Evolutionary conservation across 2,797 vertebrate genomes (phyloP).

Genomic region (Gymnocypris eckloni): DNA sequence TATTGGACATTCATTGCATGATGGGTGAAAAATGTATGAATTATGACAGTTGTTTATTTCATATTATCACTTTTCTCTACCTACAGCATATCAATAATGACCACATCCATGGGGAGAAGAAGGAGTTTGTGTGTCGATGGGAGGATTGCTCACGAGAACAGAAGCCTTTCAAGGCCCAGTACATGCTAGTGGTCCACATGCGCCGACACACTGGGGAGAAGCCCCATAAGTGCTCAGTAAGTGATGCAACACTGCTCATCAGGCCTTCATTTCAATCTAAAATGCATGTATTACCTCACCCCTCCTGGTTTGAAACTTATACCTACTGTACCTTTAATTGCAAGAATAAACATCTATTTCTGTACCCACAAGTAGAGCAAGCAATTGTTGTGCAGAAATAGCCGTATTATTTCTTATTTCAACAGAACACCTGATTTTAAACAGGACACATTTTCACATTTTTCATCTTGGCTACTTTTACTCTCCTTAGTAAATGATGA

Average conservation of each 20-base stretch:
- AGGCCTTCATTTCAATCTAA: constrained; percentile 2
- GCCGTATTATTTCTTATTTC: neutral
- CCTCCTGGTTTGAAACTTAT: neutral
- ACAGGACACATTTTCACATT: constrained; percentile 19
- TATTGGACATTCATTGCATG: neutral
- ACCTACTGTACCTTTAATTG: neutral
- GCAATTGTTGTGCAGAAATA: neutral
- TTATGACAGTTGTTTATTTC: neutral
- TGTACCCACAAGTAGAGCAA: constrained; percentile 7
- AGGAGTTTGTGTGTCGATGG: constrained; percentile 99
- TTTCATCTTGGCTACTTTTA: constrained; percentile 15
- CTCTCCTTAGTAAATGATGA: constrained; percentile 52
- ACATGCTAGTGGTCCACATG: constrained; percentile 99
- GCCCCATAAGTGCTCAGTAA: constrained; percentile 98
- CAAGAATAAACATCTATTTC: constrained; percentile 13
- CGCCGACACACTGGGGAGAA: constrained; percentile 97
- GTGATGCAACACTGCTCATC: constrained; percentile 49
- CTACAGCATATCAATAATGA: constrained; percentile 97
- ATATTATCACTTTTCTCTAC: constrained; percentile 27
- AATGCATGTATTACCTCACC: neutral
- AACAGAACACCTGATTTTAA: constrained; percentile 31
- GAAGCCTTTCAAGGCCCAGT: constrained; percentile 99
- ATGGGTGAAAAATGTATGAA: neutral
- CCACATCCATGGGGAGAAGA: constrained; percentile 98
- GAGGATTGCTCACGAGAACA: constrained; percentile 94